These are phyloP conservation scores for Troglohyphantes excavatus DNA, from an alignment of 2,888 invertebrate species.

Conservation along the genomic window DNA sequence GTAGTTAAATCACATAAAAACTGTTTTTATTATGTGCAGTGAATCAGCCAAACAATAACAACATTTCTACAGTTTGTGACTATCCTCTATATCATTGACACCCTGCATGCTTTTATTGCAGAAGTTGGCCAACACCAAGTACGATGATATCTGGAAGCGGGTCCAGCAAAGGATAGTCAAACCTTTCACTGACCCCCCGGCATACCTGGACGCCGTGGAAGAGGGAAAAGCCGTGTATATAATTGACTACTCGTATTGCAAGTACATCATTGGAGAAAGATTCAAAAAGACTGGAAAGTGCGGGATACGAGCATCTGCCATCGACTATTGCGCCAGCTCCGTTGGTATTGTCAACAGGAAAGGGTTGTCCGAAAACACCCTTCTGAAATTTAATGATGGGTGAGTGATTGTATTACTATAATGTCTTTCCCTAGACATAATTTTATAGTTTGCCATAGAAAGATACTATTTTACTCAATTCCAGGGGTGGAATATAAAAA, in stretches of 20 bases:
- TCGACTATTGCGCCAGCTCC: slow-evolving; percentile 3
- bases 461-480: too few relatives aligned
- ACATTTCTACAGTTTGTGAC: too few relatives aligned
- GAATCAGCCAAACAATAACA: too few relatives aligned
- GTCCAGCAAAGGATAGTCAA: background rate
- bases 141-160: background rate
- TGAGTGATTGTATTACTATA: too few relatives aligned
- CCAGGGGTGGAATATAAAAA: too few relatives aligned
- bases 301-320: background rate
- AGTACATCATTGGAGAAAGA: slow-evolving; percentile 21
- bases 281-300: slow-evolving; percentile 22
- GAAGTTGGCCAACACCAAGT: background rate
- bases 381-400: background rate
- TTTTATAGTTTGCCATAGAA: too few relatives aligned
- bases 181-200: background rate
- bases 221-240: background rate
- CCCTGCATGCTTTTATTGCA: background rate
- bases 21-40: too few relatives aligned
- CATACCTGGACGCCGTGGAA: too few relatives aligned
- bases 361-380: background rate
- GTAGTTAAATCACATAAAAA: too few relatives aligned
- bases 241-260: background rate
- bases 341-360: background rate
- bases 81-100: too few relatives aligned
- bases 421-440: too few relatives aligned